Evolutionary conservation across 1,140 invertebrate genomes (phyloP), one percentile per base, ranked within the genome.

Genomic region (Rhyzopertha dominica): DNA sequence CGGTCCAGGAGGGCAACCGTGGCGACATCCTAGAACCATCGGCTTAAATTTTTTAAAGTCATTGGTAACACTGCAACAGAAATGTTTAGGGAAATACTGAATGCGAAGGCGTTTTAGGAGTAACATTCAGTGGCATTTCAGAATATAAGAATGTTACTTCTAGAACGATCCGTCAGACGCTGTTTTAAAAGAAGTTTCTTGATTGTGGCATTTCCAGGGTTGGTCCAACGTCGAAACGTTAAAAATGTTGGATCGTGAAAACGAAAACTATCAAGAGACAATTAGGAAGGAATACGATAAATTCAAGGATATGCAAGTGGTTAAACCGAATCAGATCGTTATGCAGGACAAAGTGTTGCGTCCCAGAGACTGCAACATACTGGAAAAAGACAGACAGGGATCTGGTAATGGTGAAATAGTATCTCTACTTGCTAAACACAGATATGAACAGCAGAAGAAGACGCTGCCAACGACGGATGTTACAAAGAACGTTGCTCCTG

Each of bases 11-110:
- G 80, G 80, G 49, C 63, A 64, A 35, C 70, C 69, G 55, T 81
- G 80, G 80, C 72, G 79, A 58, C 75, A 77, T 61, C 80, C 78
- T 46, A 68, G 73, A 49, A 64, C 75, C 52, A 69, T 81, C 51
- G 80, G 79, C 53, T 62, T 74, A 50, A 76, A 79, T 67, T 82
- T 82, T 70, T 73, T 76, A 24, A 74, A 80, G 58, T 82, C 79
- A 46, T 73, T 82, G 79, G 79, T 81, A 74, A 57, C n/a, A n/a
- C n/a, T n/a, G n/a, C n/a, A n/a, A n/a, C n/a, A n/a, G n/a, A n/a
- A n/a, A 65, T 57, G 53, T 56, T 58, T 49, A 7, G 19, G 25
- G 14, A 38, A 8, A 44, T 7, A 25, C 19, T 12, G 40, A 39
- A 8, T 19, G 14, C 17, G 10, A 38, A 40, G 4, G 1, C 3